Conservation (phyloP, 2,888 invertebrate species). For the Synergus gifuensis region DNA sequence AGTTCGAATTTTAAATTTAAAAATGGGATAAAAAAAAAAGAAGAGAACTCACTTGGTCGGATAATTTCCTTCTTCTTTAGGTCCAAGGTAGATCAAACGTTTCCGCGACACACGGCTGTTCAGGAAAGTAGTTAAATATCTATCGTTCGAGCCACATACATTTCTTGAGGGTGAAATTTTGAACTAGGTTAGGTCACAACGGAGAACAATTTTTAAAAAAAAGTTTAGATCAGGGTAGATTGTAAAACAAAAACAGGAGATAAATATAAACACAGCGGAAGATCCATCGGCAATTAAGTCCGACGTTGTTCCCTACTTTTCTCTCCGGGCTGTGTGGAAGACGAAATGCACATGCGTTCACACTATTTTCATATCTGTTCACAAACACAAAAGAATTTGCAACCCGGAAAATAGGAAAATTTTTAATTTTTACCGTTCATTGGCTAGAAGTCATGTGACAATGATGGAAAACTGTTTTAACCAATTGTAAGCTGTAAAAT, state of each 20-base stretch:
- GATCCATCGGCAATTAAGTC: slow-evolving; percentile 8
- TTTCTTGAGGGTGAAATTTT: not conserved
- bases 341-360: slow-evolving; percentile 2
- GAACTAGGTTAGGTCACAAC: slow-evolving; percentile 17
- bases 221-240: slow-evolving; percentile 23
- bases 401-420: not conserved
- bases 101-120: slow-evolving; percentile 24
- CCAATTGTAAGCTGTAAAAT: not conserved
- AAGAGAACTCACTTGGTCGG: slow-evolving; percentile 26
- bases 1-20: not conserved
- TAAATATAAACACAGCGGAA: slow-evolving; percentile 36
- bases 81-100: not conserved
- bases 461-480: not conserved
- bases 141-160: slow-evolving; percentile 30
- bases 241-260: slow-evolving; percentile 36
- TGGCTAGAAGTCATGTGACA: not conserved
- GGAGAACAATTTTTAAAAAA: slow-evolving; percentile 5
- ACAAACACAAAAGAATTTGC: not conserved
- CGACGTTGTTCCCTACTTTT: not conserved
- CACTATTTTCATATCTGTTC: not conserved
- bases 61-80: slow-evolving; percentile 1
- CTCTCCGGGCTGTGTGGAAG: not conserved
- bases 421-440: not conserved
- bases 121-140: not conserved
- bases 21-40: not conserved